These are phyloP conservation scores for Agonopterix alstromeriana DNA, from an alignment of 2,888 invertebrate species.

Conservation along the genomic window DNA sequence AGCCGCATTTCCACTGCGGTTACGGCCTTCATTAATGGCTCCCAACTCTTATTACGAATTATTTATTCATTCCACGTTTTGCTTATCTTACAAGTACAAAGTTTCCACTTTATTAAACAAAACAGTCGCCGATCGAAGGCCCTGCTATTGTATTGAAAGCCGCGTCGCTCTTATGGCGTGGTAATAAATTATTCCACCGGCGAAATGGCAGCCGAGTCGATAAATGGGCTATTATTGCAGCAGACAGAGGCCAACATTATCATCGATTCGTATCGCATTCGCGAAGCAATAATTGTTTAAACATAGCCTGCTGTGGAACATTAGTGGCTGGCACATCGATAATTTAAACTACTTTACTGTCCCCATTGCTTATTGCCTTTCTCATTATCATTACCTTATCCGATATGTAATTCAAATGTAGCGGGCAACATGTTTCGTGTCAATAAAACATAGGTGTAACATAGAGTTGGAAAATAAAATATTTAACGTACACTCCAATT, in stretches of 20 bases:
- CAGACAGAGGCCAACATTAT: constrained; percentile 69
- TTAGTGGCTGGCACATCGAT: constrained; percentile 57
- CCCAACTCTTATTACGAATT: constrained; percentile 63
- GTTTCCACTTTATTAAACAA: constrained; percentile 66
- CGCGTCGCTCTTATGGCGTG: constrained; percentile 54
- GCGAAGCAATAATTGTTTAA: constrained; percentile 68
- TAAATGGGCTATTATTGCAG: constrained; percentile 71
- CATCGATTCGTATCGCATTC: constrained; percentile 68
- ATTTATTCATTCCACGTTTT: constrained; percentile 56
- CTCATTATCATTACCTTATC: constrained; percentile 3
- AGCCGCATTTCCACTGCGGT: constrained; percentile 42
- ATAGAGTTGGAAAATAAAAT: constrained; percentile 30
- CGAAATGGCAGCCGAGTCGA: constrained; percentile 62
- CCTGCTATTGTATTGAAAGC: constrained; percentile 61
- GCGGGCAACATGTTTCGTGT: constrained; percentile 4
- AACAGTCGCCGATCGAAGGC: constrained; percentile 49
- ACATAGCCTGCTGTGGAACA: constrained; percentile 57
- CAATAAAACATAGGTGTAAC: constrained; percentile 24
- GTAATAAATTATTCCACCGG: constrained; percentile 66
- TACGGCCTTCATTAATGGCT: constrained; percentile 60
- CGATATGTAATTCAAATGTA: constrained; percentile 1
- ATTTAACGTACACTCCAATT: constrained; percentile 34
- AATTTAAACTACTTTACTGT: constrained; percentile 39
- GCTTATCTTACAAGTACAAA: constrained; percentile 48
- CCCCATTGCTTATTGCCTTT: constrained; percentile 24